Evolutionary conservation across 2,797 vertebrate genomes (phyloP).

Genomic region (Melanotaenia nigrans): DNA sequence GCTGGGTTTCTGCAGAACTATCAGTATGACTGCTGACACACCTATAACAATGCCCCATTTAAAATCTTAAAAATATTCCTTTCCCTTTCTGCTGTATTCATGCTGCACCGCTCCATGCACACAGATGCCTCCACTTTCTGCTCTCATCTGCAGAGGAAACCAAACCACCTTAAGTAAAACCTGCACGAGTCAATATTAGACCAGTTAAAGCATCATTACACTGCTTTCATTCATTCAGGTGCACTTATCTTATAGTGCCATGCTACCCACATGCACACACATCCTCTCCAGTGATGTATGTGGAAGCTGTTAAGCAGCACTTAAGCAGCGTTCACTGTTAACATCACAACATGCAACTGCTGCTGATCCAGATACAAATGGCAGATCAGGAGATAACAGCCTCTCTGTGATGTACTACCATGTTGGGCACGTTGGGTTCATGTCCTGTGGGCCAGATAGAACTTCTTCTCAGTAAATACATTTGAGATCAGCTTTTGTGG

Average conservation of each 20-base stretch:
- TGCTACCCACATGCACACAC: conserved; percentile 4
- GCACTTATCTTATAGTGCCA: conserved; percentile 49
- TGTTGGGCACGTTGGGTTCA: background rate
- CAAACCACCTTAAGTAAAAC: background rate
- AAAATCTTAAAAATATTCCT: too few relatives aligned
- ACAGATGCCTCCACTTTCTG: background rate
- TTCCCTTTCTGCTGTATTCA: too few relatives aligned
- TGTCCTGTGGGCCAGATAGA: background rate
- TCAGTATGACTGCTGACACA: too few relatives aligned
- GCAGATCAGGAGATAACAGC: conserved; percentile 7
- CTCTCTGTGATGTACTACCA: background rate
- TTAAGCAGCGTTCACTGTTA: conserved; percentile 43
- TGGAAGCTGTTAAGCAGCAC: conserved; percentile 66
- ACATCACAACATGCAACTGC: conserved; percentile 39
- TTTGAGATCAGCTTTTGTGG: too few relatives aligned
- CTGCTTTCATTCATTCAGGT: conserved; percentile 31
- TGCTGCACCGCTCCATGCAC: background rate
- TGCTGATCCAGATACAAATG: conserved; percentile 40
- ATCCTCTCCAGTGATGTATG: conserved; percentile 20
- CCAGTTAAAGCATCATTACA: conserved; percentile 40
- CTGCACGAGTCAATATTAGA: conserved; percentile 9
- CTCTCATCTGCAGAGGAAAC: conserved; percentile 2
- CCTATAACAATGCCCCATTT: too few relatives aligned
- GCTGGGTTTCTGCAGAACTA: too few relatives aligned
- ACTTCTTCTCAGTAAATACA: background rate